Base-by-base conservation (phyloP, 2,888 invertebrate species). In the Drosophila kanekoi region DNA sequence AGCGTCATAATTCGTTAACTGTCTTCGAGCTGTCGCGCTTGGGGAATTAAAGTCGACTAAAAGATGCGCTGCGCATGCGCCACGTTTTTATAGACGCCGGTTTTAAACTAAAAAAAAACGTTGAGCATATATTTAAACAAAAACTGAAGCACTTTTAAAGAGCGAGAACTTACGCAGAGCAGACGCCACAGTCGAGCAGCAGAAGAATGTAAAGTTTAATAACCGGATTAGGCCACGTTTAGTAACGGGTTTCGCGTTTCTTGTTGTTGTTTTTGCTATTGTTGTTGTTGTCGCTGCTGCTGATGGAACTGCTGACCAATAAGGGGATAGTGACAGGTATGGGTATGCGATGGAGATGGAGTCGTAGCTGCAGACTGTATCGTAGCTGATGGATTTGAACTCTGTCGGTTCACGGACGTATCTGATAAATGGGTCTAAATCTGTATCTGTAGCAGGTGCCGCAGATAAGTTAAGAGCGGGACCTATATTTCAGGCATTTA, bases 121-220 rank as follows among this genome's bases (percentile, higher is more conserved):
- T 28, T 28, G 2, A 28, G 28, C 4, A 43, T 11, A 35, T 35
- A 35, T 4, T 13, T 35, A 8, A 28, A 14, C n/a, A n/a, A 52
- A 68, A 67, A 56, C 47, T 57, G 62, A 87, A 72, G 61, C 61
- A 69, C 40, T 63, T 81, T 78, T 53, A 40, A 49, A 72, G 58
- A 61, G 56, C 68, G 71, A 66, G 49, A 81, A 76, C 43, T 59
- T 77, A 66, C 60, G 58, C 75, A 59, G 3, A 56, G 45, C 37
- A 14, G 11, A 33, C n/a, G 28, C 11, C 2, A 13, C 20, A 4
- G 33, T 33, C 14, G 49, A 14, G 52, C 53, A 23, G n/a, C 64
- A 40, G 60, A 49, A 37, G 59, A 76, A 83, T 80, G 81, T 79
- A 89, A 77, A 77, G 87, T 89, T 86, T 88, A 81, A 87, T 83